Evolutionary conservation across 2,113 vertebrate species (phyloP).

Genomic region (Hystrix cristata): DNA sequence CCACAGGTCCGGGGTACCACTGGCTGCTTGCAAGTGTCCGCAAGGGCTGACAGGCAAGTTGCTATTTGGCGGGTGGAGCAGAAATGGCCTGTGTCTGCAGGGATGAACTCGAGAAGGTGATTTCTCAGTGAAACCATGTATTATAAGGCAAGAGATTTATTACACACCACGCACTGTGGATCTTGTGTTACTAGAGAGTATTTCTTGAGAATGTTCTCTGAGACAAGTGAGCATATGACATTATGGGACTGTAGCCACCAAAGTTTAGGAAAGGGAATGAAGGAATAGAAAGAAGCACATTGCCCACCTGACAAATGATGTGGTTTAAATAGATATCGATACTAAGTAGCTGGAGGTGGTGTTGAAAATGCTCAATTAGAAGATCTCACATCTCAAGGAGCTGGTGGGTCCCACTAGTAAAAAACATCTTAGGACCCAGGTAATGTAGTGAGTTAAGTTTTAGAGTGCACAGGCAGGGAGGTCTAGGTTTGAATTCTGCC

Average conservation of each 20-base stretch:
- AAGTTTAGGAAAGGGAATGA: neutral
- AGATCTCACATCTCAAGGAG: rapidly evolving
- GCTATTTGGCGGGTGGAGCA: neutral
- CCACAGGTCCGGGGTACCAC: no score
- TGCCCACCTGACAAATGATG: neutral
- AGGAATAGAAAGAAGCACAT: neutral
- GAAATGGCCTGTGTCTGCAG: neutral
- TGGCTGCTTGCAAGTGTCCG: neutral
- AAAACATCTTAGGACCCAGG: neutral
- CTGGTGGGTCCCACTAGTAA: neutral
- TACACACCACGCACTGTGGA: neutral
- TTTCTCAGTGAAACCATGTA: neutral
- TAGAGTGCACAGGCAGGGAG: neutral
- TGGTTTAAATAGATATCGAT: neutral
- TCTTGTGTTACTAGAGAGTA: neutral
- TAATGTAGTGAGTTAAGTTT: neutral
- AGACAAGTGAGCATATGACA: neutral
- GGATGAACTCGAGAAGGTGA: neutral
- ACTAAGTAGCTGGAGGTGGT: no score
- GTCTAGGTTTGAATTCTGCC: neutral
- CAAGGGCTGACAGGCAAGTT: neutral
- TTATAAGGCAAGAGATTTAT: neutral
- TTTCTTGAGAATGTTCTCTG: neutral
- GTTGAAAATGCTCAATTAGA: neutral
- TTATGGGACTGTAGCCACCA: neutral